Conservation (phyloP, 2,797 vertebrate species). For the Periparus ater region DNA sequence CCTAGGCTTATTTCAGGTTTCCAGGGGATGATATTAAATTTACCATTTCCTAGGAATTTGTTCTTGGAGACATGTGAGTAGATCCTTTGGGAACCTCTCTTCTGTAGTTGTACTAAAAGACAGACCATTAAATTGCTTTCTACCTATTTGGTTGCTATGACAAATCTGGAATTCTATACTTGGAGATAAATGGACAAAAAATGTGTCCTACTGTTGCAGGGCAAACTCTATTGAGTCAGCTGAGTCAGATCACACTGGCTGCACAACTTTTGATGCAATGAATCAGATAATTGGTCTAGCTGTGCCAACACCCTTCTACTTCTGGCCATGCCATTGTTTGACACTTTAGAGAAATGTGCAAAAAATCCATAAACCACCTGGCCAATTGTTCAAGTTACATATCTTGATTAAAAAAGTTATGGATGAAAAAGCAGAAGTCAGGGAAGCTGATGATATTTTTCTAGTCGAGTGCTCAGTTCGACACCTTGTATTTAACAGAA, state of each 20-base stretch:
- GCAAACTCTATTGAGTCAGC: neutral
- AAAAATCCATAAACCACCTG: neutral
- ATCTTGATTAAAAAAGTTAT: conserved; percentile 18
- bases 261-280: neutral
- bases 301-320: neutral
- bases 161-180: neutral
- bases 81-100: neutral
- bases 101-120: neutral
- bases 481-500: neutral
- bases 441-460: neutral
- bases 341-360: neutral
- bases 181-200: neutral
- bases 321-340: neutral
- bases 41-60: neutral
- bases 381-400: neutral
- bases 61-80: neutral
- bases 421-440: conserved; percentile 26
- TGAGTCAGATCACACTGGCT: neutral
- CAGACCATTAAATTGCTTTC: neutral
- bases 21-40: neutral
- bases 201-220: neutral
- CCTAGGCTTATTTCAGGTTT: neutral
- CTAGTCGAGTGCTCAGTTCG: neutral
- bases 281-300: neutral
- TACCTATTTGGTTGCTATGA: neutral